These are phyloP conservation scores for Xanthorhoe designata DNA, from an alignment of 2,888 invertebrate species.

Conservation along the genomic window DNA sequence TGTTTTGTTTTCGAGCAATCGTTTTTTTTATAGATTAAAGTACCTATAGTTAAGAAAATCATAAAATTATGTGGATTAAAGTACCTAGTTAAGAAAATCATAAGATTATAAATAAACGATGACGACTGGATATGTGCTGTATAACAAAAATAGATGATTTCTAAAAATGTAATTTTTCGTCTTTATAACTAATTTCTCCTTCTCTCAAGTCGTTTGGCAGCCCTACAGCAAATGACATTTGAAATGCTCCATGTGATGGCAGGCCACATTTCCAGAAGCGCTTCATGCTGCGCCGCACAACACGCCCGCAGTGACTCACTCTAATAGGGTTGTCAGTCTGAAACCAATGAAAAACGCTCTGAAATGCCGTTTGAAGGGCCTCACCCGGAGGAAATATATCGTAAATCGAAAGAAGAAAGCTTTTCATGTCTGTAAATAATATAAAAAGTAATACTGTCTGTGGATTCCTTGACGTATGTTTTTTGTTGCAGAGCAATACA, in stretches of 20 bases:
- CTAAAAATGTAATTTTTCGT: too few species aligned
- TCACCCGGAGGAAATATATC: background rate
- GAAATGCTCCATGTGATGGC: slow-evolving; percentile 38
- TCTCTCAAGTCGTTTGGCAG: slow-evolving; percentile 3
- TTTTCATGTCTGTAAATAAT: background rate
- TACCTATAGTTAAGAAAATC: too few species aligned
- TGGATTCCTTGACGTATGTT: background rate
- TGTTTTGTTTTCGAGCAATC: too few species aligned
- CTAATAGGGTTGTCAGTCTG: slow-evolving; percentile 28
- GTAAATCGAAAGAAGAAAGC: background rate
- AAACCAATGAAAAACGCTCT: slow-evolving; percentile 20
- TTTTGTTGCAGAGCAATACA: background rate
- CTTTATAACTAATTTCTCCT: too few species aligned
- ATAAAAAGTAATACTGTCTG: background rate
- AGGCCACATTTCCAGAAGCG: slow-evolving; percentile 38
- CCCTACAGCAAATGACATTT: slow-evolving; percentile 36
- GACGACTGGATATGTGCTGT: too few species aligned
- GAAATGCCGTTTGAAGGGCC: slow-evolving; percentile 6
- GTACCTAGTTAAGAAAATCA: too few species aligned
- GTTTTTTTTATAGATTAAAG: too few species aligned
- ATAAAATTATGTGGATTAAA: too few species aligned
- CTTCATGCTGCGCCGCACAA: slow-evolving; percentile 38
- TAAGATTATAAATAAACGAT: too few species aligned
- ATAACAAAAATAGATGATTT: too few species aligned
- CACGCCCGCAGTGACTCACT: slow-evolving; percentile 37